Percentiles rank a stretch among this genome's conserved stretches.
These are phyloP conservation scores for Nyctalus aviator DNA, from an alignment of 2,797 vertebrate species.

Conservation along the genomic window DNA sequence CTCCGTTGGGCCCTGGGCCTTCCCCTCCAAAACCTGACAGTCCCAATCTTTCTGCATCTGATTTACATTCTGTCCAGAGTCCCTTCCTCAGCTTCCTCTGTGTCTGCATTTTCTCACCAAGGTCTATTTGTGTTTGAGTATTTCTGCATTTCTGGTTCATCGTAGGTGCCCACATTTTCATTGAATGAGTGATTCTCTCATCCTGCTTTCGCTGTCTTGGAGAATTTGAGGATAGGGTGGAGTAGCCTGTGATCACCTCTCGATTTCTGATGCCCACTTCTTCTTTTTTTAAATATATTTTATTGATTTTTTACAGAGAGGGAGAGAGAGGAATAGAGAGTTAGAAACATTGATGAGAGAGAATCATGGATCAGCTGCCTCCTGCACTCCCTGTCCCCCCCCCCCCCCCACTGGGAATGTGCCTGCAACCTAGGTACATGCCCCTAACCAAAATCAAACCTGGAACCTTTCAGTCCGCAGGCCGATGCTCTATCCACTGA, in stretches of 20 bases:
- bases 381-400: too few species aligned
- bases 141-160: conserved; percentile 24
- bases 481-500: too few species aligned
- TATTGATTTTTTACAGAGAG: too few species aligned
- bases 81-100: background rate
- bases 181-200: background rate
- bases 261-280: background rate
- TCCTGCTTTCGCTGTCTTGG: background rate
- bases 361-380: too few species aligned
- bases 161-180: background rate
- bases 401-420: too few species aligned
- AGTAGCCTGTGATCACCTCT: background rate
- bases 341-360: too few species aligned
- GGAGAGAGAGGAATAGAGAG: too few species aligned
- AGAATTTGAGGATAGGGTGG: background rate
- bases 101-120: background rate
- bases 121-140: background rate
- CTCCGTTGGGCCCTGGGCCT: background rate
- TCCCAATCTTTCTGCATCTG: background rate
- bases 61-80: too few species aligned
- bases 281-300: too few species aligned
- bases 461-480: too few species aligned
- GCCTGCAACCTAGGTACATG: too few species aligned
- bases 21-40: background rate
- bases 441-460: too few species aligned